Conservation (phyloP, 2,888 invertebrate genomes). For the Drosophila mulleri region DNA sequence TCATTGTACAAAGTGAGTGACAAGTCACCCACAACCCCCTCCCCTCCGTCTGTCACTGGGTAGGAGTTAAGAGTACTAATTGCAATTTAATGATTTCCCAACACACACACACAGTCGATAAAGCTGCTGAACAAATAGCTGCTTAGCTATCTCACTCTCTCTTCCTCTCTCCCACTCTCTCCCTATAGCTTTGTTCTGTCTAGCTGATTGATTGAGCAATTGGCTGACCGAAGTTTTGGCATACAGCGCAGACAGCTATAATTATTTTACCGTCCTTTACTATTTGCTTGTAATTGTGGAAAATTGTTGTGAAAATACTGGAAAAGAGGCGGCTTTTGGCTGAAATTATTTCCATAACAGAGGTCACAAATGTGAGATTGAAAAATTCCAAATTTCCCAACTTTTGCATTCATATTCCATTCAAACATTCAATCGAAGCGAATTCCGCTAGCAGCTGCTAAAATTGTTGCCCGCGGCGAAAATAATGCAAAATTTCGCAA, state of each 20-base stretch:
- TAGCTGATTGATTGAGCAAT: slow-evolving; percentile 12
- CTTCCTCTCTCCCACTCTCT: neutral
- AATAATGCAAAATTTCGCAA: neutral
- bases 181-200: neutral
- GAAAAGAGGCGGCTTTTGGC: neutral
- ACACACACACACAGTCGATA: slow-evolving; percentile 16
- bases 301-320: neutral
- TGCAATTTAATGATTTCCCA: slow-evolving; percentile 57
- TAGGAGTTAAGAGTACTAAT: slow-evolving; percentile 32
- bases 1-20: slow-evolving; percentile 52
- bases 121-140: slow-evolving; percentile 16
- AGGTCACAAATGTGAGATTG: too few relatives aligned
- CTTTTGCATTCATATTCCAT: neutral
- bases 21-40: slow-evolving; percentile 31
- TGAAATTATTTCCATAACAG: too few relatives aligned
- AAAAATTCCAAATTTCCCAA: neutral
- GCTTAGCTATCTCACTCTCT: slow-evolving; percentile 4
- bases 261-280: neutral
- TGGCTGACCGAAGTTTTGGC: slow-evolving; percentile 2
- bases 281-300: neutral
- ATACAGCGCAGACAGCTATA: neutral
- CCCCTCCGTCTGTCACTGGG: too few relatives aligned
- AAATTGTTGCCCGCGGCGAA: neutral
- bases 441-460: neutral
- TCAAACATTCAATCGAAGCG: neutral